These are phyloP conservation scores for Dendrocincla tyrannina DNA, from an alignment of 2,797 vertebrate genomes.

Conservation along the genomic window DNA sequence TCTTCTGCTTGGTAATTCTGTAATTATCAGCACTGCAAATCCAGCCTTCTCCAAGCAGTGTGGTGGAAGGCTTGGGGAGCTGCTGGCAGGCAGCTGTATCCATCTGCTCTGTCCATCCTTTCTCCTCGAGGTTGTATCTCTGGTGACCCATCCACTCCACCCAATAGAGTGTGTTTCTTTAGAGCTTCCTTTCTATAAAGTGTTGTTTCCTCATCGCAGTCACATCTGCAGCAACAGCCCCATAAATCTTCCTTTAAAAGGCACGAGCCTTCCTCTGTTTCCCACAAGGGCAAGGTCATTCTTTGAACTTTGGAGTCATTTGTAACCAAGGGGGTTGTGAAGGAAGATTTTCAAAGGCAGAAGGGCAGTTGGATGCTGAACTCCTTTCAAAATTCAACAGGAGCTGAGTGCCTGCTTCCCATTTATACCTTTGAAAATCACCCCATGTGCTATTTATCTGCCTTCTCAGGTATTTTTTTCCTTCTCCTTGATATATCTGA, in stretches of 20 bases:
- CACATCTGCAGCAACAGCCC: slow-evolving; percentile 56
- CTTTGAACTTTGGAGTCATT: slow-evolving; percentile 67
- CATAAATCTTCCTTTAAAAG: slow-evolving; percentile 69
- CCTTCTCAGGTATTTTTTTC: neutral
- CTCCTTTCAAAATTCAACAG: slow-evolving; percentile 17
- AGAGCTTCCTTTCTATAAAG: slow-evolving; percentile 50
- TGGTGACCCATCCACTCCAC: slow-evolving; percentile 30
- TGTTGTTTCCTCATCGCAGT: slow-evolving; percentile 52
- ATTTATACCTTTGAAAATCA: slow-evolving; percentile 51
- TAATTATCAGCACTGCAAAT: neutral
- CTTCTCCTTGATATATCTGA: neutral
- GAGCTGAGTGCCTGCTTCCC: slow-evolving; percentile 34
- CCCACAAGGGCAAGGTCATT: slow-evolving; percentile 70
- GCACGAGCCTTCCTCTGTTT: slow-evolving; percentile 63
- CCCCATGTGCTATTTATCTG: neutral
- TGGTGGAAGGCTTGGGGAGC: neutral
- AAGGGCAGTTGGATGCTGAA: slow-evolving; percentile 37
- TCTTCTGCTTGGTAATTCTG: neutral
- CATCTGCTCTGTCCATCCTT: neutral
- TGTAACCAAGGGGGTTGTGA: slow-evolving; percentile 50
- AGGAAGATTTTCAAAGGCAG: slow-evolving; percentile 50
- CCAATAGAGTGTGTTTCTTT: slow-evolving; percentile 43
- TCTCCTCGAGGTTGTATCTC: neutral
- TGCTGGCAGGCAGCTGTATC: neutral
- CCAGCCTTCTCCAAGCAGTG: neutral